Conservation (phyloP, 2,797 vertebrate genomes). For the Gallinago solitaria region DNA sequence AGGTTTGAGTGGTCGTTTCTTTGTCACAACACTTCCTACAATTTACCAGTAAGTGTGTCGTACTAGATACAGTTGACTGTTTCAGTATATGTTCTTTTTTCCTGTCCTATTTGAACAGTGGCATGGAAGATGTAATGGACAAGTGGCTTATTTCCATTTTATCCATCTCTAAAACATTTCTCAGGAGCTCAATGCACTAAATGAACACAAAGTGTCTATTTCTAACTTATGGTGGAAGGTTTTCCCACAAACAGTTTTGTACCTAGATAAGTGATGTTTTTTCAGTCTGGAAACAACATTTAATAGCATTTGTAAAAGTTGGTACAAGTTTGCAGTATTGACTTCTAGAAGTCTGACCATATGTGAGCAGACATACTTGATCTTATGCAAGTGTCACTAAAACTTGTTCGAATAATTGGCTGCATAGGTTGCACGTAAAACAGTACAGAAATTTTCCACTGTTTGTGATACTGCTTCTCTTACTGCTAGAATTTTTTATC, state of each 20-base stretch:
- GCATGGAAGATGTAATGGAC: neutral
- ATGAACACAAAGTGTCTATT: neutral
- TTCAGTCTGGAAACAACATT: neutral
- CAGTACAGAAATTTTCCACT: neutral
- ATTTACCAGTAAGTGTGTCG: slow-evolving; percentile 86
- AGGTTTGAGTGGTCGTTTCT: slow-evolving; percentile 88
- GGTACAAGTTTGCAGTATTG: neutral
- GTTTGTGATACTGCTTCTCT: neutral
- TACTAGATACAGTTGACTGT: neutral
- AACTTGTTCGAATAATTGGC: neutral
- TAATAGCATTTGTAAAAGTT: neutral
- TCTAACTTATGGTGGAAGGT: neutral
- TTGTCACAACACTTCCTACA: slow-evolving; percentile 88
- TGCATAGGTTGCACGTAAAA: neutral
- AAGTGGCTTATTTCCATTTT: neutral
- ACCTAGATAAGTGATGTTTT: neutral
- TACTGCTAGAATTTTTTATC: neutral
- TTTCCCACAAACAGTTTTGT: neutral
- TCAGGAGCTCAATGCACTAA: neutral
- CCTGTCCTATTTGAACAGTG: neutral
- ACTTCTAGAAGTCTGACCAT: neutral
- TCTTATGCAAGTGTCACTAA: neutral
- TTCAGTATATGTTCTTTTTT: neutral
- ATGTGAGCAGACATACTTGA: neutral
- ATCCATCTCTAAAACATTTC: neutral